Evolutionary conservation across 2,888 invertebrate species (phyloP).

Genomic region (Malthinus flaveolus): DNA sequence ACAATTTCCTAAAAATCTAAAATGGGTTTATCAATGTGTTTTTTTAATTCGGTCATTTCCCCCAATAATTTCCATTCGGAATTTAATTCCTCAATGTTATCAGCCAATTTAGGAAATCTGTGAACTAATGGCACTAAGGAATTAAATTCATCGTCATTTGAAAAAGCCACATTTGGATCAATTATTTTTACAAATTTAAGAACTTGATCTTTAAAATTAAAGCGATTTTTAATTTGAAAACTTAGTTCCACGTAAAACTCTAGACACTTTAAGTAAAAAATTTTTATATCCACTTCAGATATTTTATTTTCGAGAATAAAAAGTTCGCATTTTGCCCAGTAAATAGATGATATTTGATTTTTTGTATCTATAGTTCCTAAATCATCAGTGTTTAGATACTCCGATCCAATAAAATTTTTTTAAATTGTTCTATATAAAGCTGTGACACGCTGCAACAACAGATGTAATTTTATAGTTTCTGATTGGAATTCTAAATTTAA

Average conservation of each 20-base stretch:
- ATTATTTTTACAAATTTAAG: neutral
- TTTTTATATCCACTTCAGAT: neutral
- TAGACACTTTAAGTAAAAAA: slow-evolving; percentile 3
- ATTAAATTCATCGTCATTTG: too few relatives aligned
- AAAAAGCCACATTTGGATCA: neutral
- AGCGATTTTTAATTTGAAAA: slow-evolving; percentile 5
- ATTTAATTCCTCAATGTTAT: neutral
- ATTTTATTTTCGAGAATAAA: too few relatives aligned
- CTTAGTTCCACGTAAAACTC: slow-evolving; percentile 9
- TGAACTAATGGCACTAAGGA: neutral
- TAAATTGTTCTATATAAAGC: neutral
- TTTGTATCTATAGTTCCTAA: too few relatives aligned
- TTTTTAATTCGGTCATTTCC: neutral
- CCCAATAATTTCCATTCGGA: neutral
- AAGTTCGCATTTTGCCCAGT: too few relatives aligned
- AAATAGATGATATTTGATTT: too few relatives aligned
- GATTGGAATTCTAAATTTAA: neutral
- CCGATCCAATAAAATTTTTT: neutral
- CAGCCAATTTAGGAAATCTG: too few relatives aligned
- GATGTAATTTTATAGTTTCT: neutral
- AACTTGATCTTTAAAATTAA: slow-evolving; percentile 6
- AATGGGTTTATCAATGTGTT: neutral
- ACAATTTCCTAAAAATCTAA: neutral
- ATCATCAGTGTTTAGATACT: too few relatives aligned
- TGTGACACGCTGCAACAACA: neutral